A percentile compares a stretch with the other conserved stretches of the same genome.
These are phyloP conservation scores for Acanthurus leucopareius DNA, from an alignment of 2,797 vertebrate genomes.

Conservation along the genomic window DNA sequence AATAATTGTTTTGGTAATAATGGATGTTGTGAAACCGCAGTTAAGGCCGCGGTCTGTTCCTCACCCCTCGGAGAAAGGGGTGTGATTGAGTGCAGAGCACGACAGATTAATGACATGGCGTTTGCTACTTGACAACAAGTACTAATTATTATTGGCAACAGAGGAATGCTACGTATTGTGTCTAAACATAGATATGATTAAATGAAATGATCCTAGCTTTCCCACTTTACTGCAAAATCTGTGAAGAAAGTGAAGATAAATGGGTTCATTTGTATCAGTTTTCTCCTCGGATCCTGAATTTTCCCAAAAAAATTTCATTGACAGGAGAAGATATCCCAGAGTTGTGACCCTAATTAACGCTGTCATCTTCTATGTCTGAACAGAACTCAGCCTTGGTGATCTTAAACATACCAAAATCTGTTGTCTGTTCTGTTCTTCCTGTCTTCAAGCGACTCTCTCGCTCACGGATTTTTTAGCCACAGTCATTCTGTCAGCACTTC, in stretches of 20 bases:
- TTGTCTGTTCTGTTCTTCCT: constrained; percentile 43
- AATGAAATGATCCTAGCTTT: constrained; percentile 67
- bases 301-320: constrained; percentile 61
- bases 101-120: constrained; percentile 78
- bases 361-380: constrained; percentile 57
- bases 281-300: constrained; percentile 45
- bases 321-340: constrained; percentile 60
- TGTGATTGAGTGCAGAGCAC: constrained; percentile 76
- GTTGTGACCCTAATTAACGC: constrained; percentile 78
- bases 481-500: constrained; percentile 42
- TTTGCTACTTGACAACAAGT: constrained; percentile 72
- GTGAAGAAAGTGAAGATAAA: constrained; percentile 59
- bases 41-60: constrained; percentile 69
- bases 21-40: constrained; percentile 65
- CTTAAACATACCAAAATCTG: constrained; percentile 65
- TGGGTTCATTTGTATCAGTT: constrained; percentile 54
- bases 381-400: constrained; percentile 55
- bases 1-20: constrained; percentile 77
- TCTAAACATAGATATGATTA: constrained; percentile 68
- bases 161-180: constrained; percentile 44
- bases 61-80: constrained; percentile 72
- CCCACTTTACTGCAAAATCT: constrained; percentile 50
- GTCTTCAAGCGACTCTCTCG: constrained; percentile 34
- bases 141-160: constrained; percentile 75
- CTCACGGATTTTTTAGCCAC: constrained; percentile 1